Evolutionary conservation across 2,888 invertebrate genomes (phyloP).

Genomic region (Glomeris marginata): DNA sequence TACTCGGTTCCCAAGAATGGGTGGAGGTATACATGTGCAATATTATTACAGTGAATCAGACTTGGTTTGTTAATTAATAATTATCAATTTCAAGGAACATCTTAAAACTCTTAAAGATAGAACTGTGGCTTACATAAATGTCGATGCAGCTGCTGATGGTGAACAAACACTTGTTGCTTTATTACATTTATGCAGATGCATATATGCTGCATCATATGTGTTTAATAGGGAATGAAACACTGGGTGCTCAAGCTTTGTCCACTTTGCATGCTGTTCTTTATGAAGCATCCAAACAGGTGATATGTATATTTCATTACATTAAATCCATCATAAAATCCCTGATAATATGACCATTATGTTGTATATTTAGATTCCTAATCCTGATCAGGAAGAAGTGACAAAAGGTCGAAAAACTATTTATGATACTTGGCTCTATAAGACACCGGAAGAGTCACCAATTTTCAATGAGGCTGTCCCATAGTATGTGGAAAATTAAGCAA

Average conservation of each 20-base stretch:
- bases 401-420: too few species aligned
- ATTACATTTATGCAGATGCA: too few species aligned
- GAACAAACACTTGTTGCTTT: neutral
- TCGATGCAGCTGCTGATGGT: slow-evolving; percentile 18
- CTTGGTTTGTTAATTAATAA: neutral
- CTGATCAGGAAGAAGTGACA: too few species aligned
- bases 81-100: neutral
- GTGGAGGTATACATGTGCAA: slow-evolving; percentile 25
- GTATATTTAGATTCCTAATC: too few species aligned
- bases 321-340: too few species aligned
- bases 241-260: neutral
- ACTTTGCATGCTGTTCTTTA: neutral
- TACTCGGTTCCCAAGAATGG: slow-evolving; percentile 37
- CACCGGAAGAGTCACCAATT: too few species aligned
- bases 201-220: too few species aligned
- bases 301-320: too few species aligned
- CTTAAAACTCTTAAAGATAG: slow-evolving; percentile 4
- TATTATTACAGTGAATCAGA: neutral
- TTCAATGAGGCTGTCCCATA: too few species aligned
- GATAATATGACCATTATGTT: too few species aligned
- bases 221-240: too few species aligned
- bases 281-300: slow-evolving; percentile 4
- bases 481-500: neutral
- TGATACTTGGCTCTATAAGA: too few species aligned
- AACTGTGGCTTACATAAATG: slow-evolving; percentile 18